These are phyloP conservation scores for Gymnopithys bicolor DNA, from an alignment of 2,797 vertebrate genomes.

Conservation along the genomic window DNA sequence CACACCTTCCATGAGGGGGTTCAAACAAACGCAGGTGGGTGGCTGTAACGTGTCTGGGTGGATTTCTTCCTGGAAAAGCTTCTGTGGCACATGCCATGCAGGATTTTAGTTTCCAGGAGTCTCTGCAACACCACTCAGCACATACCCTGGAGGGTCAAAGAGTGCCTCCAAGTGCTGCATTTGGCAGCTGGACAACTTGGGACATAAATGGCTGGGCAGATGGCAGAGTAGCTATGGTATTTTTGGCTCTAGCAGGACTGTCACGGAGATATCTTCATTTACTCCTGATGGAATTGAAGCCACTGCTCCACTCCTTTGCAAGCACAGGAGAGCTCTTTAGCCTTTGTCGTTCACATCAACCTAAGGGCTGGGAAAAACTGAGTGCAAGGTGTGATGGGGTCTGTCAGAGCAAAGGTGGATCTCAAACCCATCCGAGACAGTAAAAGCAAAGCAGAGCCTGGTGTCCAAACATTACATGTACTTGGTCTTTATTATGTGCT, in stretches of 20 bases:
- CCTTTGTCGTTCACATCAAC: not conserved
- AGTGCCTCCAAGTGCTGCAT: not conserved
- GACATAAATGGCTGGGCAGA: no score
- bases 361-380: not conserved
- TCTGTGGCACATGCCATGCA: not conserved
- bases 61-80: not conserved
- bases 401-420: not conserved
- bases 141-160: not conserved
- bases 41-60: not conserved
- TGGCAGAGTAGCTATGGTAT: not conserved
- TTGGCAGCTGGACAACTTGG: rapidly evolving
- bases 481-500: rapidly evolving
- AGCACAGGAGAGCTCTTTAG: not conserved
- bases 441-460: not conserved
- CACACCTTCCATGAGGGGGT: rapidly evolving
- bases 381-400: not conserved
- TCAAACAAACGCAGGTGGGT: not conserved
- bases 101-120: not conserved
- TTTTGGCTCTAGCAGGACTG: not conserved
- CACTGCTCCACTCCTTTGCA: not conserved
- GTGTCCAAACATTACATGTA: rapidly evolving
- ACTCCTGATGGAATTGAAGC: not conserved
- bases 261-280: not conserved
- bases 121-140: not conserved
- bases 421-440: not conserved